phyloP scores from a whole-genome alignment of 2,888 invertebrate genomes.

The Monochamus alternatus region DNA sequence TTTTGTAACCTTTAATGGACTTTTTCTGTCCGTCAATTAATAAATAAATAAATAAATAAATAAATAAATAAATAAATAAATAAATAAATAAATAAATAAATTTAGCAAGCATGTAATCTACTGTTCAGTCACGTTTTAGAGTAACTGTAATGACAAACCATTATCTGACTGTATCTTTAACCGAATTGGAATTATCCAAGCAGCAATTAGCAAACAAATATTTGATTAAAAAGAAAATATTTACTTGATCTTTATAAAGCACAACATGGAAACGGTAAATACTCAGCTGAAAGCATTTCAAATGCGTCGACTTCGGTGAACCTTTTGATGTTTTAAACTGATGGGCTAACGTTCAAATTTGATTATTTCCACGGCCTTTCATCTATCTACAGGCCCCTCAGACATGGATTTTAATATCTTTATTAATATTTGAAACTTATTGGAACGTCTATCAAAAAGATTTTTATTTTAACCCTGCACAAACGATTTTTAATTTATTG shows the following conservation, averaged over 20 bases:
- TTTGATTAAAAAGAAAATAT: constrained; percentile 37
- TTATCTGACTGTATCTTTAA: constrained; percentile 28
- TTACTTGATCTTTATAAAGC: constrained; percentile 32
- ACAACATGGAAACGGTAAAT: constrained; percentile 25
- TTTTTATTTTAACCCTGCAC: too few species aligned
- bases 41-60: too few species aligned
- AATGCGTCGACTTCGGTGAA: constrained; percentile 22
- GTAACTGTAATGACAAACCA: constrained; percentile 9
- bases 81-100: too few species aligned
- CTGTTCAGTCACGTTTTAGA: constrained; percentile 19
- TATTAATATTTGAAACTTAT: constrained; percentile 8
- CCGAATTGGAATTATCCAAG: constrained; percentile 21
- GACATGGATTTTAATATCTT: constrained; percentile 16
- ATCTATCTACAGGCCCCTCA: constrained; percentile 4
- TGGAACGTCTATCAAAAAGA: not conserved
- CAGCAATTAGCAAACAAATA: constrained; percentile 35
- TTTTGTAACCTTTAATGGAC: too few species aligned
- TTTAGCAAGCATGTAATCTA: constrained; percentile 26
- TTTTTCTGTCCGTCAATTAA: too few species aligned
- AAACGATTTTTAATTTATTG: too few species aligned
- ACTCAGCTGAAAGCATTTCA: constrained; percentile 31
- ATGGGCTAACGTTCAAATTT: constrained; percentile 34
- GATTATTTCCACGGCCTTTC: constrained; percentile 29
- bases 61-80: too few species aligned
- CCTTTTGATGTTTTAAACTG: constrained; percentile 37